These are phyloP conservation scores for Novumbra hubbsi DNA, from an alignment of 2,797 vertebrate genomes.

Conservation along the genomic window DNA sequence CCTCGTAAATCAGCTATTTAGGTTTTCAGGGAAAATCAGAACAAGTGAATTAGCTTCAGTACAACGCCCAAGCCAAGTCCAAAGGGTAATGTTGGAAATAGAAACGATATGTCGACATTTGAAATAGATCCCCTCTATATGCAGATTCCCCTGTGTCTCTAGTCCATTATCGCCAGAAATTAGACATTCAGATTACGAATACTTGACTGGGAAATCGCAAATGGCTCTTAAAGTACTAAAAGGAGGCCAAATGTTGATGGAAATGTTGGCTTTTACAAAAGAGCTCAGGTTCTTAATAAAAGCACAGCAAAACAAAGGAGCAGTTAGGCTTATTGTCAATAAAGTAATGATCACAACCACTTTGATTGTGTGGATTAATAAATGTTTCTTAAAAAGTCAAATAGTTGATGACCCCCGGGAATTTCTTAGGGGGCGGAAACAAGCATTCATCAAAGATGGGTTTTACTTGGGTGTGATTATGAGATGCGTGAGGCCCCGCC, in stretches of 20 bases:
- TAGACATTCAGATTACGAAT: conserved; percentile 21
- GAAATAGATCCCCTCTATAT: conserved; percentile 10
- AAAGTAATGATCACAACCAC: background rate
- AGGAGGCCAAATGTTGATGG: conserved; percentile 6
- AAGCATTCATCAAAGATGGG: background rate
- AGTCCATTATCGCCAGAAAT: conserved; percentile 31
- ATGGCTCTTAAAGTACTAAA: conserved; percentile 12
- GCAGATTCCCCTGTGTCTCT: background rate
- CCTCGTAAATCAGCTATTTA: background rate
- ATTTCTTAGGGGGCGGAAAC: conserved; percentile 11
- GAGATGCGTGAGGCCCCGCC: background rate
- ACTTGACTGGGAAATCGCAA: conserved; percentile 22
- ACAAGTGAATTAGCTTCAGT: conserved; percentile 10
- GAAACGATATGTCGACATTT: background rate
- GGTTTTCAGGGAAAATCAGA: background rate
- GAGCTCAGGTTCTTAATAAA: conserved; percentile 13
- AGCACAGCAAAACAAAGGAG: conserved; percentile 12
- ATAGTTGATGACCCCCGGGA: conserved; percentile 9
- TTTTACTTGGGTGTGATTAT: background rate
- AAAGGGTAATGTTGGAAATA: background rate
- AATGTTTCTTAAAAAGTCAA: conserved; percentile 14
- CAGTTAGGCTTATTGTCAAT: conserved; percentile 12
- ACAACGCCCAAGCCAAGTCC: background rate
- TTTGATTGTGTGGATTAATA: conserved; percentile 7
- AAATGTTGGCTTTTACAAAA: conserved; percentile 14